Conservation (phyloP, 2,113 vertebrate species). For the Kobus ellipsiprymnus region DNA sequence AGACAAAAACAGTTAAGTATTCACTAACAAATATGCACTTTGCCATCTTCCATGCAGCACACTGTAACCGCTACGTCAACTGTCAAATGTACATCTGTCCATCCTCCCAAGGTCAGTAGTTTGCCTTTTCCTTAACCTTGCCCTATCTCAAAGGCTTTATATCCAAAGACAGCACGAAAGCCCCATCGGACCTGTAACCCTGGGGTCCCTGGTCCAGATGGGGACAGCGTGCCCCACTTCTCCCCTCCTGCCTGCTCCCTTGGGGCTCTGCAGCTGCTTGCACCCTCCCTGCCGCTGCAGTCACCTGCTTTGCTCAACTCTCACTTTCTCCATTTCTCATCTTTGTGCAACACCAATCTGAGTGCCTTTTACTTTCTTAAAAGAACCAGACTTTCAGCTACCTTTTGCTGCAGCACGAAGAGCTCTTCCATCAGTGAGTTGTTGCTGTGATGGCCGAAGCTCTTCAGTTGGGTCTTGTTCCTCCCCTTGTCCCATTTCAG, state of each 20-base stretch:
- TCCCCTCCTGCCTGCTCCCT: neutral
- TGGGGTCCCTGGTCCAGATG: neutral
- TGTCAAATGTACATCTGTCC: neutral
- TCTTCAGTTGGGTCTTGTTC: neutral
- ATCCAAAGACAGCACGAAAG: neutral
- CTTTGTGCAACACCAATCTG: neutral
- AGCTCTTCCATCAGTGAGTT: neutral
- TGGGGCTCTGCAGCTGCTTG: neutral
- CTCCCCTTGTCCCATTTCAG: neutral
- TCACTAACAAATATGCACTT: neutral
- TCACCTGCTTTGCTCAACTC: neutral
- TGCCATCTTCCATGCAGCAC: neutral
- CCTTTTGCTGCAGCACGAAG: neutral
- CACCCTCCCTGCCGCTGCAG: too few species aligned
- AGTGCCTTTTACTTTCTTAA: neutral
- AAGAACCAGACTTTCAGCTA: neutral
- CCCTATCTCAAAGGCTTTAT: neutral
- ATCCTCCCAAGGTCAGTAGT: neutral
- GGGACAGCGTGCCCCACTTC: too few species aligned
- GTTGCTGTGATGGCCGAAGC: neutral
- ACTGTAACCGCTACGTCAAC: neutral
- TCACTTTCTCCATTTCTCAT: neutral
- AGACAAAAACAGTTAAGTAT: neutral
- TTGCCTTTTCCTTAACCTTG: neutral
- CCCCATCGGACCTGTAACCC: fast-evolving